Evolutionary conservation across 1,140 invertebrate species (phyloP).

Genomic region (Hyphantria cunea): DNA sequence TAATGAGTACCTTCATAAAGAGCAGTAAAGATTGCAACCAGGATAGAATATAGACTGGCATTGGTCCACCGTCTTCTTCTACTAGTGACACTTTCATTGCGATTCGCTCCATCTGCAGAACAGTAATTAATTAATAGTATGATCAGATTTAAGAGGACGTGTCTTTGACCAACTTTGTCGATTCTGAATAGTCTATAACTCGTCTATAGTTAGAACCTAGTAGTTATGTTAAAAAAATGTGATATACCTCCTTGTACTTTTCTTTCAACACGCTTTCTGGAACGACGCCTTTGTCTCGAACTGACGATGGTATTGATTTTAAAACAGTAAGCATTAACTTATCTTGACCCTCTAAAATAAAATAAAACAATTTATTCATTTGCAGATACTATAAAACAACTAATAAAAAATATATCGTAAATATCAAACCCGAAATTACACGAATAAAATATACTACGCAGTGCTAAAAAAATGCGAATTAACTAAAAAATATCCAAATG

Average conservation of each 20-base stretch:
- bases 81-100: constrained; percentile 91
- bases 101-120: constrained; percentile 84
- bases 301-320: constrained; percentile 57
- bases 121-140: constrained; percentile 22
- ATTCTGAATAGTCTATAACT: no score
- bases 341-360: constrained; percentile 51
- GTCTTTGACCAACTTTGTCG: no score
- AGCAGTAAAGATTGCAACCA: constrained; percentile 91
- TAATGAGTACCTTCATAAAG: constrained; percentile 59
- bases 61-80: constrained; percentile 88
- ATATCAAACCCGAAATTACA: no score
- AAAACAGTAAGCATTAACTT: constrained; percentile 58
- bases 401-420: no score
- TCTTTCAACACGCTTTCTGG: constrained; percentile 57
- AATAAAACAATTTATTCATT: constrained; percentile 9
- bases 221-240: no score
- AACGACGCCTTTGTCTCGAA: constrained; percentile 51
- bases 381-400: no score
- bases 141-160: no score
- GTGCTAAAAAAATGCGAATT: no score
- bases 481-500: no score
- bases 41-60: constrained; percentile 93
- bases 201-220: no score
- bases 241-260: constrained; percentile 51
- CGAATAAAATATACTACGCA: no score